These are phyloP conservation scores for Netelia inedita DNA, from an alignment of 2,888 invertebrate species.

Conservation along the genomic window DNA sequence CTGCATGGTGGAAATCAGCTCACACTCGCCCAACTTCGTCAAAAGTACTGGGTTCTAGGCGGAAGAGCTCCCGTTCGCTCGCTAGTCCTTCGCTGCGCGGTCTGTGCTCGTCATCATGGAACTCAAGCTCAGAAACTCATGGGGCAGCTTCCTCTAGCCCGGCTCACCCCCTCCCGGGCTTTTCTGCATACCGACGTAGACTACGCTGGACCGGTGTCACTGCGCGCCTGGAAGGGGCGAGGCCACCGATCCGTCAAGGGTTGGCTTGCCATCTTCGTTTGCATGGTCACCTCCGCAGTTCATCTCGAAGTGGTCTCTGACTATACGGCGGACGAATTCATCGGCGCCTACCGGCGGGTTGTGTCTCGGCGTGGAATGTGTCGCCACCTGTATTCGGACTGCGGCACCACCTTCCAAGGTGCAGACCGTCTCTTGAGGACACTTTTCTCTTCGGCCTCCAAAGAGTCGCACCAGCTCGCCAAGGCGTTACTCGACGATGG, in stretches of 20 bases:
- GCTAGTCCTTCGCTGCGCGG: slow-evolving; percentile 3
- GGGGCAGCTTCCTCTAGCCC: slow-evolving; percentile 69
- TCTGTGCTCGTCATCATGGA: background rate
- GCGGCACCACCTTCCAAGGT: slow-evolving; percentile 25
- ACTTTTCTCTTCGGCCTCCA: background rate
- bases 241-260: background rate
- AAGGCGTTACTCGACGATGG: slow-evolving; percentile 45
- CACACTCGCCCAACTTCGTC: background rate
- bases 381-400: background rate
- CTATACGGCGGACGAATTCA: background rate
- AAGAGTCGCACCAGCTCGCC: background rate
- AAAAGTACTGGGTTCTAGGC: slow-evolving; percentile 16
- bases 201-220: background rate
- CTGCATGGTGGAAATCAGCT: background rate
- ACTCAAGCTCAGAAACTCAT: slow-evolving; percentile 65
- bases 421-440: slow-evolving; percentile 22
- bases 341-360: background rate
- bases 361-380: background rate
- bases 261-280: background rate
- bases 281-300: background rate
- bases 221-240: no score
- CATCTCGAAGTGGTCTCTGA: background rate
- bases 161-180: slow-evolving; percentile 54
- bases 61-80: slow-evolving; percentile 14
- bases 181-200: slow-evolving; percentile 10